Conservation (phyloP, 2,888 invertebrate species). For the Cyrtodaria siliqua region DNA sequence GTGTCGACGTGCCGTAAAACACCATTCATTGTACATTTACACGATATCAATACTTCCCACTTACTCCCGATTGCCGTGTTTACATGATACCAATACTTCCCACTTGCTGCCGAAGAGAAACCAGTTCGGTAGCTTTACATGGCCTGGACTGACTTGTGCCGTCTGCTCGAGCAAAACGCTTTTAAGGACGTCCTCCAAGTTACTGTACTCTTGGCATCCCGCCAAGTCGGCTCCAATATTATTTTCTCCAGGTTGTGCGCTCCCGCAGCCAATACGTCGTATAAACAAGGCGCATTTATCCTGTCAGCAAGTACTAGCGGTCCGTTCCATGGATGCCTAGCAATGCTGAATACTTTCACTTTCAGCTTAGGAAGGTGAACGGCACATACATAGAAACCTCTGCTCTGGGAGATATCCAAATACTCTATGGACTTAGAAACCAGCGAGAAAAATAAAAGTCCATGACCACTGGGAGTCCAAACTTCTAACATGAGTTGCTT, state of each 20-base stretch:
- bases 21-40: too few species aligned
- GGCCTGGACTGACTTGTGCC: conserved; percentile 78
- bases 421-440: conserved; percentile 78
- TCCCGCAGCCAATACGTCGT: conserved; percentile 78
- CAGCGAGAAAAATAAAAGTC: conserved; percentile 77
- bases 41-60: too few species aligned
- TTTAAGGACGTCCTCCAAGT: conserved; percentile 79
- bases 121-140: too few species aligned
- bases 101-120: too few species aligned
- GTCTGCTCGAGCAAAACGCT: conserved; percentile 80
- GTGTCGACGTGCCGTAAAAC: too few species aligned
- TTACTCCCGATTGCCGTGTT: too few species aligned
- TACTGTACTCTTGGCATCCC: conserved; percentile 67
- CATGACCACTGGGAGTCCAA: conserved; percentile 83
- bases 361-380: conserved; percentile 78
- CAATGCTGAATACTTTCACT: conserved; percentile 77
- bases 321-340: conserved; percentile 81
- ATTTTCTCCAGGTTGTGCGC: conserved; percentile 79
- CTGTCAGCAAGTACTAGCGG: conserved; percentile 75
- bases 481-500: conserved; percentile 82
- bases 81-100: too few species aligned
- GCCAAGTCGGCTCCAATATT: conserved; percentile 78
- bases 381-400: conserved; percentile 81
- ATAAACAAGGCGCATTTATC: conserved; percentile 80
- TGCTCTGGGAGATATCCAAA: conserved; percentile 84